Evolutionary conservation across 2,888 invertebrate species (phyloP), one percentile per base, ranked within the genome.

Genomic region (Leptothorax acervorum): DNA sequence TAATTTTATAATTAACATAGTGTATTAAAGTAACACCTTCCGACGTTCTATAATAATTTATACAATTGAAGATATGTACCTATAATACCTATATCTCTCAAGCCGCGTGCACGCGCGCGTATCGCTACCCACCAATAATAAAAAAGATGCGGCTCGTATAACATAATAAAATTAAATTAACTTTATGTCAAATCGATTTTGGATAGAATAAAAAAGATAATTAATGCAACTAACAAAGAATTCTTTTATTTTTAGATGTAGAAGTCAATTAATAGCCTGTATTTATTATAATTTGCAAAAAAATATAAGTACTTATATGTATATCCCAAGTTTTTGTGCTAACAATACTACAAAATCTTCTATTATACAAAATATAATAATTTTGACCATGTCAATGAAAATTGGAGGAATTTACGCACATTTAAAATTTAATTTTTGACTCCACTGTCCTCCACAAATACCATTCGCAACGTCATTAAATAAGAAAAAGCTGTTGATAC

Each of bases 401-500:
- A 28, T n/a, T 28, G 0, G 1, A 57, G 28, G 0, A 60, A 45
- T 42, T 39, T 57, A 28, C 3, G 18, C 11, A 73, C 3, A 18
- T 57, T 42, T 18, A 48, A 42, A 42, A 42, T 73, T 60, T 57
- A 73, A 31, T 28, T 57, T 15, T 57, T 39, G 15, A 15, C 4
- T 73, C 2, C 11, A n/a, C 28, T 18, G 12, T 42, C 11, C 2
- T 15, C 35, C 18, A 73, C 11, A 42, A 88, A 66, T 55, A 87
- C 4, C 60, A 85, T 71, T 82, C 87, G 86, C 18, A 88, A 53
- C 60, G 83, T 85, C 55, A 85, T 66, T 53, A 88, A 71, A 55
- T 83, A 88, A 11, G 82, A 85, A 15, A 85, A 68, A n/a, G 79
- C 73, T 66, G 85, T 76, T 35, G 86, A 84, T 51, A 87, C 35